These are phyloP conservation scores for Potamarius usumacintae DNA, from an alignment of 2,113 vertebrate species.

Conservation along the genomic window DNA sequence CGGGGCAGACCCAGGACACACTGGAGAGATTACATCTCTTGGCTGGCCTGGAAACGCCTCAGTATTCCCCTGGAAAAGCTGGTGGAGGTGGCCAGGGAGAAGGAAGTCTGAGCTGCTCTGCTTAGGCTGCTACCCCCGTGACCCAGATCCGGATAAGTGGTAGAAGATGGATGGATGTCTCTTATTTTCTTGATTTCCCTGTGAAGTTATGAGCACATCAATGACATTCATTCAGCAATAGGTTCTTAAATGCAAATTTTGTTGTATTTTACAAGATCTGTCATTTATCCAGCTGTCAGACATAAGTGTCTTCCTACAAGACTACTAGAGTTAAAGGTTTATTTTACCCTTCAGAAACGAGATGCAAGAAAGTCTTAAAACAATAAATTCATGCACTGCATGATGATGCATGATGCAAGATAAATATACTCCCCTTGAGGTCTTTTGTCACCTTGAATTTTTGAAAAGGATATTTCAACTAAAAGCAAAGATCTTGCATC, in stretches of 20 bases:
- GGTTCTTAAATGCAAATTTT: not conserved
- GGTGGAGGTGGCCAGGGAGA: too few relatives aligned
- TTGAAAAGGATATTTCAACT: not conserved
- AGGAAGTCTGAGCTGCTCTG: too few relatives aligned
- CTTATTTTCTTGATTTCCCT: not conserved
- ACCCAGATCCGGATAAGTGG: too few relatives aligned
- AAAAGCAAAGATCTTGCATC: not conserved
- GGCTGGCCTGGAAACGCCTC: too few relatives aligned
- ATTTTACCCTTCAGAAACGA: not conserved
- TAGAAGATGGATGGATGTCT: not conserved
- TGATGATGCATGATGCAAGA: not conserved
- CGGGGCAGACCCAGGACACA: too few relatives aligned
- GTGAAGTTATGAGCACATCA: not conserved
- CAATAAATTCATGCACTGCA: not conserved
- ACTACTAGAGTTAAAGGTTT: not conserved
- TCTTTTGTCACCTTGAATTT: not conserved
- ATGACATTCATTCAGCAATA: not conserved
- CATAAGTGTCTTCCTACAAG: not conserved
- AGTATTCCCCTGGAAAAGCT: too few relatives aligned
- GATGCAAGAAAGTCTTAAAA: not conserved
- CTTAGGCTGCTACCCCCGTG: too few relatives aligned
- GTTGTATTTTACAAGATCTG: not conserved
- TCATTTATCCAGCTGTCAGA: not conserved
- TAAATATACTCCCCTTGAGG: not conserved
- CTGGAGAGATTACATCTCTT: too few relatives aligned